A percentile compares a stretch with the other conserved stretches of the same genome.
These are phyloP conservation scores for Chromis chromis DNA, from an alignment of 2,797 vertebrate species.

Conservation along the genomic window DNA sequence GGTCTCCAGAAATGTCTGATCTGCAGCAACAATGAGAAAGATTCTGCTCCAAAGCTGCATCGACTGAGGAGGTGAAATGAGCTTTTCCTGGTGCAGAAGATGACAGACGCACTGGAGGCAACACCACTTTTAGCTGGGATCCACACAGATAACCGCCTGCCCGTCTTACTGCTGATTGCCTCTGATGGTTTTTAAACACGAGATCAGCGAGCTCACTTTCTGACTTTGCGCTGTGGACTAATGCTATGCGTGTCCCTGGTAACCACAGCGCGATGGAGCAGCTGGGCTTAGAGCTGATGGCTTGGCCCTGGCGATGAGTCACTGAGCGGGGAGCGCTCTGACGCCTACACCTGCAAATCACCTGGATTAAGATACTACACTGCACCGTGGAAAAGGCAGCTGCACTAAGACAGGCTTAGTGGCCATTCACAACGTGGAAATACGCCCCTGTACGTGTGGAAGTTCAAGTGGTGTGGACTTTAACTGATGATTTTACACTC, in stretches of 20 bases:
- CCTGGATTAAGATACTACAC: constrained; percentile 58
- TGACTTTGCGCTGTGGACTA: constrained; percentile 4
- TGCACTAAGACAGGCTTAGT: not conserved
- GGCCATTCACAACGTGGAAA: constrained; percentile 11
- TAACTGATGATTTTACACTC: not conserved
- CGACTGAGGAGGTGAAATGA: constrained; percentile 54
- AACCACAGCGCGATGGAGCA: constrained; percentile 37
- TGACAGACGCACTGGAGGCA: constrained; percentile 15
- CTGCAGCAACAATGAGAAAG: not conserved
- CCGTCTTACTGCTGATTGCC: too few species aligned
- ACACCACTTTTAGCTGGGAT: not conserved
- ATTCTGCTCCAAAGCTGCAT: constrained; percentile 19
- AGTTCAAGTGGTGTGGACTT: not conserved
- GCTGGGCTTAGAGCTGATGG: constrained; percentile 53
- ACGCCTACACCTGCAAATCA: constrained; percentile 68
- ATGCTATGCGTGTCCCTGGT: constrained; percentile 43
- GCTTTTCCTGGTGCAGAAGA: constrained; percentile 20
- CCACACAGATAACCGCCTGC: not conserved
- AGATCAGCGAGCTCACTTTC: not conserved
- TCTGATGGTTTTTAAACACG: constrained; percentile 1
- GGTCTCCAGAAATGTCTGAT: too few species aligned
- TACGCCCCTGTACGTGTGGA: not conserved
- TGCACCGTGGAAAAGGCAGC: not conserved
- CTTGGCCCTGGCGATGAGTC: constrained; percentile 63
- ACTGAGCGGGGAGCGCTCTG: constrained; percentile 22